These are phyloP conservation scores for Ethmia dodecea DNA, from an alignment of 2,888 invertebrate species.

Conservation along the genomic window DNA sequence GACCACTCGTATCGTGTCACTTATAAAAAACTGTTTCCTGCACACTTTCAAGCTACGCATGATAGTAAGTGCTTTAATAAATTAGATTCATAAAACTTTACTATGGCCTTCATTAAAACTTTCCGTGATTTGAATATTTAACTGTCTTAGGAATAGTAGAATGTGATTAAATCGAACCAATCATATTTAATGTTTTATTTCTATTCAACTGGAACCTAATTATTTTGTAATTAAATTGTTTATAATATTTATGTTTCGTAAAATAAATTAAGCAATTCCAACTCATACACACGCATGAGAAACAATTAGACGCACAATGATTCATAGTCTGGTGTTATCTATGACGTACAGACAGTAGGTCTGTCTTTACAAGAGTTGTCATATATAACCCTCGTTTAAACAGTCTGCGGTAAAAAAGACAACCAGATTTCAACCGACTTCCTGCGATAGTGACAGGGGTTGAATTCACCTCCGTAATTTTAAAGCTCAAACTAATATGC, in stretches of 20 bases:
- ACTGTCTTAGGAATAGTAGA: no score
- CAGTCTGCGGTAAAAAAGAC: constrained; percentile 59
- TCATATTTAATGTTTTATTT: no score
- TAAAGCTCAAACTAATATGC: constrained; percentile 50
- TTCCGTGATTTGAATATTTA: constrained; percentile 40
- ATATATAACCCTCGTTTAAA: constrained; percentile 62
- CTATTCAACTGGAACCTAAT: no score
- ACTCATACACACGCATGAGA: no score
- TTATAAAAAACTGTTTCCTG: constrained; percentile 48
- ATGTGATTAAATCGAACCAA: no score
- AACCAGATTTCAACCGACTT: constrained; percentile 71
- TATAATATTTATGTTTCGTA: no score
- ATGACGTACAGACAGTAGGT: constrained; percentile 49
- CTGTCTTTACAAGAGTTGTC: constrained; percentile 50
- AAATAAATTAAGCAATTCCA: no score
- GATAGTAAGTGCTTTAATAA: constrained; percentile 41
- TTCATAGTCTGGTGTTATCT: no score
- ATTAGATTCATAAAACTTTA: constrained; percentile 47
- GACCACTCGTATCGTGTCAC: constrained; percentile 15
- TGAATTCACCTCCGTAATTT: constrained; percentile 29
- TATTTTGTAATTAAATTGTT: no score
- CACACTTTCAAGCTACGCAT: constrained; percentile 45
- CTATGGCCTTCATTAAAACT: constrained; percentile 40
- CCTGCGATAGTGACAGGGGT: constrained; percentile 58
- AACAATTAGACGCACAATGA: no score